A percentile compares a stretch with the other conserved stretches of the same genome.
These are phyloP conservation scores for Euphonia xanthogaster DNA, from an alignment of 2,797 vertebrate species.

Conservation along the genomic window DNA sequence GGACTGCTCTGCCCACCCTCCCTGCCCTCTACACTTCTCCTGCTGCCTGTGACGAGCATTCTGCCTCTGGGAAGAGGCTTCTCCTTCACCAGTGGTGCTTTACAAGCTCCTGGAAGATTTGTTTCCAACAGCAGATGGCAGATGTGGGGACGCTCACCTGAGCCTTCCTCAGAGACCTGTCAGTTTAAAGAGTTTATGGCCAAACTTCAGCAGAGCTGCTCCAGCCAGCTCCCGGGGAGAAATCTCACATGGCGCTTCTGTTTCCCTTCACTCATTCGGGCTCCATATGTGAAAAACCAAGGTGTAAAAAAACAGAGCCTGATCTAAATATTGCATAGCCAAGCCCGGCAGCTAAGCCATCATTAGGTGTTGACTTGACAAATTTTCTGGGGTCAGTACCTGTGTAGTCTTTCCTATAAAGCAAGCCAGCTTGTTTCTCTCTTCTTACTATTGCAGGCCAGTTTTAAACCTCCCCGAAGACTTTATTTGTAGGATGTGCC, in stretches of 20 bases:
- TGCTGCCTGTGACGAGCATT: accelerated
- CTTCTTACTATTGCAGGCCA: not conserved
- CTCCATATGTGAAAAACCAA: conserved; percentile 5
- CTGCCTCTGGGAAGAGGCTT: not conserved
- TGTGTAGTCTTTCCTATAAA: not conserved
- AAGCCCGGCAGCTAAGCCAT: conserved; percentile 41
- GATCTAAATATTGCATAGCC: conserved; percentile 11
- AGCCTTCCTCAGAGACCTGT: not conserved
- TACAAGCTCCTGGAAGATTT: not conserved
- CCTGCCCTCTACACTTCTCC: accelerated
- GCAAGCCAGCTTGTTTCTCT: conserved; percentile 35
- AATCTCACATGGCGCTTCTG: not conserved
- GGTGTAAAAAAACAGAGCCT: not conserved
- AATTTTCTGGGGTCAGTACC: conserved; percentile 44
- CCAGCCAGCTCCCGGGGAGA: not conserved
- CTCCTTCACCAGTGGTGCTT: not conserved
- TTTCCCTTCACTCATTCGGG: not conserved
- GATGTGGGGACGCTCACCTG: not conserved
- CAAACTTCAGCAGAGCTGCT: not conserved
- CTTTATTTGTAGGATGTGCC: conserved; percentile 27
- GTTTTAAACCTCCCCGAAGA: conserved; percentile 42
- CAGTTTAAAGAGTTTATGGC: not conserved
- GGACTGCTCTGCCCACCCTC: accelerated
- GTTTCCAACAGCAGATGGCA: not conserved
- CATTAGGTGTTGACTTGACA: conserved; percentile 59